These are phyloP conservation scores for Dasypogon diadema DNA, from an alignment of 2,888 invertebrate genomes.

Conservation along the genomic window DNA sequence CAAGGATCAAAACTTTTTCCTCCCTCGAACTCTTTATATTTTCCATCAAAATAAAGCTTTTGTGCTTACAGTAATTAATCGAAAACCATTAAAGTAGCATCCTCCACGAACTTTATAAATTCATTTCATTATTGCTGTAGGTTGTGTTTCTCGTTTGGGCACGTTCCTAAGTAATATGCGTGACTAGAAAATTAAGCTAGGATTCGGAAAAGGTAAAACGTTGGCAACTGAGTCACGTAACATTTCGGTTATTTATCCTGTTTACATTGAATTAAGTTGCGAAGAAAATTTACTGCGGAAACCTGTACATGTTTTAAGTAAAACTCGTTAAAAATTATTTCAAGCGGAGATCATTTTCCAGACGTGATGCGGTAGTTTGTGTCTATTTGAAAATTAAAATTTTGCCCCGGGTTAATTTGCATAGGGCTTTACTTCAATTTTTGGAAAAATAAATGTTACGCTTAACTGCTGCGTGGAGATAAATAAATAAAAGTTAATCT, in stretches of 20 bases:
- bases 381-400: not conserved
- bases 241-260: conserved; percentile 33
- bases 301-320: not conserved
- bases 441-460: too few species aligned
- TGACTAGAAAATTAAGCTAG: conserved; percentile 24
- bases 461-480: too few species aligned
- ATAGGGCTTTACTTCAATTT: not conserved
- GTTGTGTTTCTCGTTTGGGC: not conserved
- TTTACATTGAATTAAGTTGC: conserved; percentile 40
- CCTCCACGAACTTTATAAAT: conserved; percentile 3
- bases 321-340: conserved; percentile 14
- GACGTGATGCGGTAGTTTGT: not conserved
- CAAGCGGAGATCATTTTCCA: not conserved
- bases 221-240: conserved; percentile 19
- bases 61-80: not conserved
- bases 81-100: not conserved
- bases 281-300: conserved; percentile 23
- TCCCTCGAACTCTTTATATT: not conserved
- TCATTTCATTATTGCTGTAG: conserved; percentile 1
- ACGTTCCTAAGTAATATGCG: conserved; percentile 23
- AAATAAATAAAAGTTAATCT: too few species aligned
- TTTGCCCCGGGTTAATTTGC: too few species aligned
- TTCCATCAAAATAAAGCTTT: not conserved
- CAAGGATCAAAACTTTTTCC: not conserved
- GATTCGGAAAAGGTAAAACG: conserved; percentile 18